phyloP scores from a whole-genome alignment of 2,797 vertebrate genomes.

The Mormyrus proboscirostris region DNA sequence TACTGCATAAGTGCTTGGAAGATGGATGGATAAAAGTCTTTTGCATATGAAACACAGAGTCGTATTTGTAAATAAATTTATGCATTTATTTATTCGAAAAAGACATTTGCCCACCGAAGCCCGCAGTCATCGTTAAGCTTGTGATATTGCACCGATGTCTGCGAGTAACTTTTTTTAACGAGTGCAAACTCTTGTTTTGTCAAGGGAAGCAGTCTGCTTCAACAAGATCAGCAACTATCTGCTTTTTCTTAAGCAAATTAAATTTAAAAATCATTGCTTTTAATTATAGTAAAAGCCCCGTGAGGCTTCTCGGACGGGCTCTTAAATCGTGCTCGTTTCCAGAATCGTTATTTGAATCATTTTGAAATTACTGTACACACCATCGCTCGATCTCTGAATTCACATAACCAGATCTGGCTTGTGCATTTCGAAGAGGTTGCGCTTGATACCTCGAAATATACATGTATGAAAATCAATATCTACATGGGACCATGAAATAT shows the following conservation, averaged over 20 bases:
- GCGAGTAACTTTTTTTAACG: neutral
- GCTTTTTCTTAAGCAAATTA: conserved; percentile 39
- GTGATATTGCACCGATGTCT: neutral
- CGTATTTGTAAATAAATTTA: neutral
- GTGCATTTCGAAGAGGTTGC: neutral
- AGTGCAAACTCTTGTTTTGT: conserved; percentile 19
- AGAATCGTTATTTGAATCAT: neutral
- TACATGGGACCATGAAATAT: neutral
- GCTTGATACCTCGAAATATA: neutral
- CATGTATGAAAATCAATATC: neutral
- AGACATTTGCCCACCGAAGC: neutral
- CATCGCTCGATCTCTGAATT: neutral
- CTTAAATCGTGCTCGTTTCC: conserved; percentile 18
- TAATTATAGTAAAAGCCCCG: conserved; percentile 60
- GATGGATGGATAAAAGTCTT: neutral
- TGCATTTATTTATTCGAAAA: neutral
- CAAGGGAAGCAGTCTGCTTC: conserved; percentile 43
- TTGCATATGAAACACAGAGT: neutral
- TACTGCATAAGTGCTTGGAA: neutral
- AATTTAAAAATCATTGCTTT: conserved; percentile 53
- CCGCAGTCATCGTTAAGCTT: neutral
- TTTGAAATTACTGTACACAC: neutral
- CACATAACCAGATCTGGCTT: neutral
- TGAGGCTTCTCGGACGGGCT: conserved; percentile 44
- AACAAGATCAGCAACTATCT: conserved; percentile 44